Conservation (phyloP, 2,797 vertebrate genomes). For the Toxotes lorentzi region DNA sequence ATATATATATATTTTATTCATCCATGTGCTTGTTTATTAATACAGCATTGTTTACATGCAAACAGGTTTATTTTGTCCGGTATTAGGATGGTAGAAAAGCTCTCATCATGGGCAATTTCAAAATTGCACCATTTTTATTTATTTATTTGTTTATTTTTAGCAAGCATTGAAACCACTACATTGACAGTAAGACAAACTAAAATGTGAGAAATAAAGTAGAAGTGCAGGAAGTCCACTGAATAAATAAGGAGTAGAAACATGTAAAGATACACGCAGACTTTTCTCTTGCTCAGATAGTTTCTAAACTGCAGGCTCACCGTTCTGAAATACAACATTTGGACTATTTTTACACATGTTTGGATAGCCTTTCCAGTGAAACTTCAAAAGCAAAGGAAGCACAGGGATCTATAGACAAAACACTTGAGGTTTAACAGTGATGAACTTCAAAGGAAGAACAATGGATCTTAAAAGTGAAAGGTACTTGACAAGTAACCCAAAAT, state of each 20-base stretch:
- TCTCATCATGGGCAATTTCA: not conserved
- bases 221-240: not conserved
- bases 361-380: not conserved
- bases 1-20: not conserved
- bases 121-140: not conserved
- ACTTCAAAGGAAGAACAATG: not conserved
- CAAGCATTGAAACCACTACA: not conserved
- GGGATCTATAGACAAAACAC: not conserved
- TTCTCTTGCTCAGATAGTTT: not conserved
- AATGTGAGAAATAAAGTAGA: not conserved
- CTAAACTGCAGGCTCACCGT: too few relatives aligned
- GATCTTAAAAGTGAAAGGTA: not conserved
- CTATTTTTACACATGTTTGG: not conserved
- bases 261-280: not conserved
- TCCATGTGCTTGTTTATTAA: not conserved
- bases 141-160: not conserved
- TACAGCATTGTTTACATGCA: not conserved
- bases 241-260: not conserved
- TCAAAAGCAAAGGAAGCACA: not conserved
- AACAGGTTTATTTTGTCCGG: constrained; percentile 4
- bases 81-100: not conserved
- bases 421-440: not conserved
- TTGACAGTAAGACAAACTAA: too few relatives aligned
- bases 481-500: not conserved
- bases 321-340: not conserved